Evolutionary conservation across 2,113 vertebrate species (phyloP).

Genomic region (Panthera tigris): DNA sequence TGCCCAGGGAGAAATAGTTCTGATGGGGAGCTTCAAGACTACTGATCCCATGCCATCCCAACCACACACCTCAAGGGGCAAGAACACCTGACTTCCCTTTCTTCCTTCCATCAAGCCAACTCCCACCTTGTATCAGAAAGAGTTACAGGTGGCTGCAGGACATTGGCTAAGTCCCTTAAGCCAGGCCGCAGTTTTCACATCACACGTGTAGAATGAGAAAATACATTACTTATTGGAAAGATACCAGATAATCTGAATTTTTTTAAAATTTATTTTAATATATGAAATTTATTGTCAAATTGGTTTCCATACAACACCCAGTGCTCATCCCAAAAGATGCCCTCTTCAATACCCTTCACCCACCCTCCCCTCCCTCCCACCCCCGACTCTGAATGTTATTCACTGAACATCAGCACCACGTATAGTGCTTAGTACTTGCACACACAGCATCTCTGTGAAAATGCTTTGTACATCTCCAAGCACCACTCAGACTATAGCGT

Average conservation of each 20-base stretch:
- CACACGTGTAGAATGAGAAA: not conserved
- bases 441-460: not conserved
- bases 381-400: not conserved
- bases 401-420: no score
- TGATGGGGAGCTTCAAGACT: not conserved
- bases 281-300: no score
- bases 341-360: no score
- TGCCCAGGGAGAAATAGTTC: not conserved
- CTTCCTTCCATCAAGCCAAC: not conserved
- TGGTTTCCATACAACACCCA: no score
- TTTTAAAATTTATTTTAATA: no score
- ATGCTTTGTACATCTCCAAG: not conserved
- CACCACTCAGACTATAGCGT: not conserved
- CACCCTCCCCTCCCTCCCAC: no score
- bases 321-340: no score
- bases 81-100: not conserved
- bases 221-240: no score
- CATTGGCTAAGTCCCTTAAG: not conserved
- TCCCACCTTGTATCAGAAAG: not conserved
- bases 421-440: not conserved
- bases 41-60: no score
- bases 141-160: not conserved
- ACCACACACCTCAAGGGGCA: not conserved
- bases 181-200: not conserved
- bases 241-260: not conserved